These are phyloP conservation scores for Manis crassicaudata DNA, from an alignment of 2,797 vertebrate genomes.

Conservation along the genomic window DNA sequence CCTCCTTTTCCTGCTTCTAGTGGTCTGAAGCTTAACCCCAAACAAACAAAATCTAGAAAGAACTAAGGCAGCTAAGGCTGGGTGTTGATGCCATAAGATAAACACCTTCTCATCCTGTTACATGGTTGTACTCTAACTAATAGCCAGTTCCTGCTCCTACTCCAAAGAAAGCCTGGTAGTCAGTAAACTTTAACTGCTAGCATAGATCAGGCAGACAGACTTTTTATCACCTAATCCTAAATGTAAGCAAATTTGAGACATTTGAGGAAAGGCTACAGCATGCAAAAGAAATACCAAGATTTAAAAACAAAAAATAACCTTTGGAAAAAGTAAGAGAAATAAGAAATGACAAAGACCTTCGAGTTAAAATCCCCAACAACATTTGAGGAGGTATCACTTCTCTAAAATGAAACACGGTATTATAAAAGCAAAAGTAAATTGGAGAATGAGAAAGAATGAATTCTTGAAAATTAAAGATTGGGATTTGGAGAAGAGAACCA, in stretches of 20 bases:
- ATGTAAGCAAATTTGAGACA: neutral
- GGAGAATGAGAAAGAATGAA: neutral
- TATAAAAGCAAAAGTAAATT: slow-evolving; percentile 5
- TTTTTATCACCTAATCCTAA: neutral
- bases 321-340: slow-evolving; percentile 48
- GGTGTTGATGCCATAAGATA: neutral
- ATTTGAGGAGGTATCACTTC: slow-evolving; percentile 15
- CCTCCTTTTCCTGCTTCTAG: neutral
- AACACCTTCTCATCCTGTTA: neutral
- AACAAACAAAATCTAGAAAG: neutral
- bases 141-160: neutral
- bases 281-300: slow-evolving; percentile 17
- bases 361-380: neutral
- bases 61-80: neutral
- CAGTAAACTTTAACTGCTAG: neutral
- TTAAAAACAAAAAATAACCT: neutral
- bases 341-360: slow-evolving; percentile 15
- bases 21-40: neutral
- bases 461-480: slow-evolving; percentile 8
- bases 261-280: neutral
- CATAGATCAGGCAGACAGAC: neutral
- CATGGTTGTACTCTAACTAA: neutral
- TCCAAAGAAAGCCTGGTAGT: neutral
- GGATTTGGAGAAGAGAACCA: neutral
- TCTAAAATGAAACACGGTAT: neutral